Base-by-base conservation (phyloP, 2,113 vertebrate species). In the Pelecanus crispus region DNA sequence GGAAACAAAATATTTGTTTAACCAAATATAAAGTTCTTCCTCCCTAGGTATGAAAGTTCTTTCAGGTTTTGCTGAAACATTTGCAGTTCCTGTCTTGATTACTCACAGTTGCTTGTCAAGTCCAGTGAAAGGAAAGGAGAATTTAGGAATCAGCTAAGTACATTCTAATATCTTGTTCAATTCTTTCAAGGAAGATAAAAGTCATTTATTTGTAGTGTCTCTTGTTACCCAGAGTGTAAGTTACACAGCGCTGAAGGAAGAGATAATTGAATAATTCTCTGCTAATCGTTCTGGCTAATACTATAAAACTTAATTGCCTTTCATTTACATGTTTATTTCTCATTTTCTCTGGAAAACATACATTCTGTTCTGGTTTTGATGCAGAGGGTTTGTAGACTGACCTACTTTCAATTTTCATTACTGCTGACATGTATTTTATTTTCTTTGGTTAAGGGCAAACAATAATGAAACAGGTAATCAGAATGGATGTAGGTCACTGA, bases 381-480 rank as follows among this genome's bases (percentile, higher is more conserved):
- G 74, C 83, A 95, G 85, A 63, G 19, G 22, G 19, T 94, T 96
- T 97, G 34, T 78, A 92, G 72, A 71, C 79, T 97, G 95, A 96
- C 97, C 94, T 97, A 97, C 42, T 96, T 98, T 94, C 65, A 82
- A 91, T 95, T 97, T 96, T 92, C 38, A 71, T 90, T 96, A 91
- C 61, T 95, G 83, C 86, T 97, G 93, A 95, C 65, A 81, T 65
- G 45, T 96, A 95, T 93, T 97, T 97, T 96, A 86, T 97, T 97
- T 97, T 93, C 83, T 88, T 97, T 96, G 92, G 86, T 96, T 97
- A 96, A 95, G 63, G 84, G 45, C 67, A 97, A 89, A 97, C 87
- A 97, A 85, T 96, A 96, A 96, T 91, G 92, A 95, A 97, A 97
- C 84, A 95, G 87, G 90, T 96, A 97, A 97, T 97, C 88, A 97